Conservation (phyloP, 2,113 vertebrate genomes). For the Oncorhynchus clarkii region DNA sequence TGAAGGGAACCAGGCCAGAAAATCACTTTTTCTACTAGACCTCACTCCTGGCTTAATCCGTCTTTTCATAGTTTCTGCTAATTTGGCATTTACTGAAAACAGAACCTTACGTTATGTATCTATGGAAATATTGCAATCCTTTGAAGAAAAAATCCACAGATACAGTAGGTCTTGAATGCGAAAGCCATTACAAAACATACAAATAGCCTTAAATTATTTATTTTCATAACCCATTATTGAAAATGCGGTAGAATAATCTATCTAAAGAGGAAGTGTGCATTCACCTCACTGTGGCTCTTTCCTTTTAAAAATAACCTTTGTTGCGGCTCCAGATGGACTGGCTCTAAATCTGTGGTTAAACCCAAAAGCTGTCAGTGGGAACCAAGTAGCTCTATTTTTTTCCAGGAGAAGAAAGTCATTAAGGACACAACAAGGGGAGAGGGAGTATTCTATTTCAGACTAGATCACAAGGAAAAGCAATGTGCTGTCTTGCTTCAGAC, state of each 20-base stretch:
- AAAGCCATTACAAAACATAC: neutral
- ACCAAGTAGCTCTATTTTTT: conserved; percentile 49
- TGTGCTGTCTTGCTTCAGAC: conserved; percentile 34
- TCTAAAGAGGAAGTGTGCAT: conserved; percentile 22
- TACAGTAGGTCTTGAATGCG: neutral
- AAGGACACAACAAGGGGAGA: conserved; percentile 25
- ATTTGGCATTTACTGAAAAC: neutral
- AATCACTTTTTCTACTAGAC: conserved; percentile 10
- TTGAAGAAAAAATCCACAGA: neutral
- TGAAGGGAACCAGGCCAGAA: conserved; percentile 22
- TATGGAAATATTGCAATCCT: neutral
- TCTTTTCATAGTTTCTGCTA: neutral
- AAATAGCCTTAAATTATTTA: neutral
- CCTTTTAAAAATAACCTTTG: conserved; percentile 50
- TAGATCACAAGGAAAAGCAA: conserved; percentile 24
- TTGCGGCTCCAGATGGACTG: conserved; percentile 58
- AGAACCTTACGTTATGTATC: neutral
- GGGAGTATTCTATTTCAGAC: conserved; percentile 44
- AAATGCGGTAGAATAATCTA: conserved; percentile 2
- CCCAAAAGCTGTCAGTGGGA: conserved; percentile 55
- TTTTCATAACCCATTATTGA: neutral
- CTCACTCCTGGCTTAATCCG: neutral
- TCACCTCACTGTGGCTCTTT: conserved; percentile 15
- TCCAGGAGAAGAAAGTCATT: conserved; percentile 45
- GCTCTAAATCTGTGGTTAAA: conserved; percentile 65